Percentiles rank a stretch among this genome's conserved stretches.
phyloP scores from a whole-genome alignment of 37 sponge, comb jelly and placozoan species.

The Cliona cf. orientalis region DNA sequence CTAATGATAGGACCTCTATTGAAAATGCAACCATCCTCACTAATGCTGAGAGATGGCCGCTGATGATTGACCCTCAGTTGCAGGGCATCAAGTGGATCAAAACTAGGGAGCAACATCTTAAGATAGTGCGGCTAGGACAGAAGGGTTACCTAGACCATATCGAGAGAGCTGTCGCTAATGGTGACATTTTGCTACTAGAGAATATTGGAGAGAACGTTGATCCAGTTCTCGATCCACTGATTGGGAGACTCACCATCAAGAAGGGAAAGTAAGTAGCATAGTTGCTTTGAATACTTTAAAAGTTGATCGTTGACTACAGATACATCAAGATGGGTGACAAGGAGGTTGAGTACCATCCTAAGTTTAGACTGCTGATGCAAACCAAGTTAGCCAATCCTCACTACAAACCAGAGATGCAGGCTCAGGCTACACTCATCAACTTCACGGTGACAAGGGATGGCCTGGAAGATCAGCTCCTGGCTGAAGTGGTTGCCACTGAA shows the following conservation, averaged over 20 bases:
- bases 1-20: conserved; percentile 97
- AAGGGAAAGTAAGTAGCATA: conserved; percentile 92
- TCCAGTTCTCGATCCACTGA: conserved; percentile 92
- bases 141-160: conserved; percentile 96
- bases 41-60: conserved; percentile 96
- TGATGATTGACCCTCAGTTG: conserved; percentile 99
- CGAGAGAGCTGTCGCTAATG: conserved; percentile 94
- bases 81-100: conserved; percentile 99
- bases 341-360: conserved; percentile 95
- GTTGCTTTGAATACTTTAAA: too few relatives aligned
- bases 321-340: conserved; percentile 99
- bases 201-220: conserved; percentile 96
- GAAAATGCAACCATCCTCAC: conserved; percentile 99
- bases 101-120: conserved; percentile 84
- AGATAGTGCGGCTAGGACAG: conserved; percentile 90
- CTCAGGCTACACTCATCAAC: conserved; percentile 97
- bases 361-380: conserved; percentile 68
- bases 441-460: conserved; percentile 99
- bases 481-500: conserved; percentile 97
- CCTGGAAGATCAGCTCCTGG: conserved; percentile 97
- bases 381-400: conserved; percentile 99
- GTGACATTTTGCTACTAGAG: conserved; percentile 91
- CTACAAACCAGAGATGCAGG: conserved; percentile 99
- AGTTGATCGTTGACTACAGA: too few relatives aligned
- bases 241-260: conserved; percentile 98